Conservation (phyloP, 2,797 vertebrate species). For the Mycteria americana region DNA sequence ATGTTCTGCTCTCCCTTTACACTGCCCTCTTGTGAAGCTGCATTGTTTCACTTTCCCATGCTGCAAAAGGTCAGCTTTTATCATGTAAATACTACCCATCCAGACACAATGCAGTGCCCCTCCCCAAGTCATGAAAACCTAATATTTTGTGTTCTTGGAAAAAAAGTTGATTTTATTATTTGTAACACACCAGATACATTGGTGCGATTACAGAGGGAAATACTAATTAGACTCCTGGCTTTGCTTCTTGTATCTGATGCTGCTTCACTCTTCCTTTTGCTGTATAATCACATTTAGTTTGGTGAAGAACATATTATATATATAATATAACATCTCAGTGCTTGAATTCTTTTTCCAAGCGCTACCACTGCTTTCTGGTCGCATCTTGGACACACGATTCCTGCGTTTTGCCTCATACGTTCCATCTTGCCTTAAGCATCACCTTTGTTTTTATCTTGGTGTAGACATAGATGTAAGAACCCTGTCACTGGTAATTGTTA, state of each 20-base stretch:
- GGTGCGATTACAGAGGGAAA: not conserved
- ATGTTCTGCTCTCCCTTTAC: not conserved
- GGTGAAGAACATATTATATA: not conserved
- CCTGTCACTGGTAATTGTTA: not conserved
- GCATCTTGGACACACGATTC: not conserved
- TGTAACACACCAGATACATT: not conserved
- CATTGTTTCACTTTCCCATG: slow-evolving; percentile 17
- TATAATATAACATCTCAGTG: not conserved
- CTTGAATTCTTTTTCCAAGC: not conserved
- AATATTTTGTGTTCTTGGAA: not conserved
- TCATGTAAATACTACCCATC: slow-evolving; percentile 18
- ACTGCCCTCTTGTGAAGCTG: not conserved
- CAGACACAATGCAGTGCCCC: not conserved
- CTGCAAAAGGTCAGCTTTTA: slow-evolving; percentile 41
- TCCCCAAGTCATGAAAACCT: not conserved
- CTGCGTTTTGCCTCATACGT: not conserved
- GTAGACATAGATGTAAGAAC: not conserved
- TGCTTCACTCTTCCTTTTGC: not conserved
- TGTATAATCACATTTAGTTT: not conserved
- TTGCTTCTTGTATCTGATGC: not conserved
- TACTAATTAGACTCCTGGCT: not conserved
- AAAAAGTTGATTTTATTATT: not conserved
- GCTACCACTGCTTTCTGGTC: not conserved
- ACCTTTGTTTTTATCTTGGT: not conserved
- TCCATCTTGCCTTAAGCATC: not conserved